Evolutionary conservation across 2,797 vertebrate species (phyloP).

Genomic region (Ambastaia sidthimunki): DNA sequence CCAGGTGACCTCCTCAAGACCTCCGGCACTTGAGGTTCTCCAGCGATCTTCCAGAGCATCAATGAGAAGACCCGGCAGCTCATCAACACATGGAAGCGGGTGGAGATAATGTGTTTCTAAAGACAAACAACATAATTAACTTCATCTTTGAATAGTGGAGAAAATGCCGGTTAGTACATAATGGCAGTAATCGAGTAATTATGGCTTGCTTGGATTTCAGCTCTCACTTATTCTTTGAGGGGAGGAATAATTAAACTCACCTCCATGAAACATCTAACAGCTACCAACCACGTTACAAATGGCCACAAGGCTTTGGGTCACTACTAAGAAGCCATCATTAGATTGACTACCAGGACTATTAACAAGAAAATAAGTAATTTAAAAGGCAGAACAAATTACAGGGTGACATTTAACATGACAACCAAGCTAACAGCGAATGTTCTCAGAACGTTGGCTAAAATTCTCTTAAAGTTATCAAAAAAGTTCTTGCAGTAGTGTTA

Average conservation of each 20-base stretch:
- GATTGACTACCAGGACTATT: conserved; percentile 37
- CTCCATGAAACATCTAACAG: too few species aligned
- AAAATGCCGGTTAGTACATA: conserved; percentile 45
- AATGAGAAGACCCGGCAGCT: conserved; percentile 62
- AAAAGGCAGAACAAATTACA: conserved; percentile 23
- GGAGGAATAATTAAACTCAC: too few species aligned
- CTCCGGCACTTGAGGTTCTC: conserved; percentile 55
- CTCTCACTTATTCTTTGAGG: too few species aligned
- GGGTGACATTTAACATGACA: conserved; percentile 18
- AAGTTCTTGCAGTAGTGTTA: neutral
- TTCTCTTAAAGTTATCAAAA: neutral
- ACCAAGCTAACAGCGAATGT: neutral
- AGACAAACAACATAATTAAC: conserved; percentile 81
- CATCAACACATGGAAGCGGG: conserved; percentile 70
- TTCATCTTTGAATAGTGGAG: conserved; percentile 69
- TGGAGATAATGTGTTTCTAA: conserved; percentile 67
- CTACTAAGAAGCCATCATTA: conserved; percentile 47
- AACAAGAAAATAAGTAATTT: conserved; percentile 20
- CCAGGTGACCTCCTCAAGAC: conserved; percentile 57
- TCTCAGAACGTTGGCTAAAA: neutral
- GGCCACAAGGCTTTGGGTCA: too few species aligned
- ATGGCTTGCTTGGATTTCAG: neutral
- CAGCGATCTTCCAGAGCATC: conserved; percentile 60
- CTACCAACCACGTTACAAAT: too few species aligned
- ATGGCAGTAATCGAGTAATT: conserved; percentile 5